phyloP scores from a whole-genome alignment of 1,140 invertebrate genomes.

The Delia radicum region DNA sequence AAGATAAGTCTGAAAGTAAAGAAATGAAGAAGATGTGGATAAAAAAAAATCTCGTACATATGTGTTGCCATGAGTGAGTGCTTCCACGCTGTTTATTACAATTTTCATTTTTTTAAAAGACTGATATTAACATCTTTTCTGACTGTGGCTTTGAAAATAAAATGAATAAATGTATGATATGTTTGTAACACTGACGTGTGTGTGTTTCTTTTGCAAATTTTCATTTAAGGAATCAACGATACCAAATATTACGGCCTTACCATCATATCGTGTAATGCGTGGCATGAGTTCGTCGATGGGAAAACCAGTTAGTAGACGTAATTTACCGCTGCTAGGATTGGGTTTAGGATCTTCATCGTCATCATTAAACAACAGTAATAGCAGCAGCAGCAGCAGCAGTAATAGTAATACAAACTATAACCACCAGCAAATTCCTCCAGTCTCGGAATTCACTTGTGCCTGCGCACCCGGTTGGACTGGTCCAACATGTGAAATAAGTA shows the following conservation, averaged over 20 bases:
- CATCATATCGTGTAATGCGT: slow-evolving; percentile 48
- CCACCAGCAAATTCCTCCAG: slow-evolving; percentile 34
- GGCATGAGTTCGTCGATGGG: slow-evolving; percentile 57
- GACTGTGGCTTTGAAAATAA: background rate
- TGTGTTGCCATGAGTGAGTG: slow-evolving; percentile 3
- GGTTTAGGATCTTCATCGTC: slow-evolving; percentile 30
- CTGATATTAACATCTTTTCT: slow-evolving; percentile 16
- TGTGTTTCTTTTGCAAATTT: background rate
- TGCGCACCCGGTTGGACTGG: slow-evolving; percentile 86
- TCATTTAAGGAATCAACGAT: slow-evolving; percentile 37
- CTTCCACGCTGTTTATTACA: slow-evolving; percentile 23
- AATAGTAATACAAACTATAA: slow-evolving; percentile 21
- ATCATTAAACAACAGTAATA: slow-evolving; percentile 2
- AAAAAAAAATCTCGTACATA: too few relatives aligned
- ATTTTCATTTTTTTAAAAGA: slow-evolving; percentile 18
- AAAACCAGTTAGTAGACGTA: slow-evolving; percentile 54
- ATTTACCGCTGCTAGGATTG: slow-evolving; percentile 38
- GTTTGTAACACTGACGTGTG: background rate
- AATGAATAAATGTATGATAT: slow-evolving; percentile 16
- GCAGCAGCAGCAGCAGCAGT: slow-evolving; percentile 27
- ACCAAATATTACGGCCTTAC: slow-evolving; percentile 35
- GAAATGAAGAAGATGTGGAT: too few relatives aligned
- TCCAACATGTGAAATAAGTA: slow-evolving; percentile 71
- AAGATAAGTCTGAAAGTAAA: background rate
- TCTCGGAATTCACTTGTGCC: slow-evolving; percentile 69